phyloP scores from a whole-genome alignment of 2,113 vertebrate species.

The Megaptera novaeangliae region DNA sequence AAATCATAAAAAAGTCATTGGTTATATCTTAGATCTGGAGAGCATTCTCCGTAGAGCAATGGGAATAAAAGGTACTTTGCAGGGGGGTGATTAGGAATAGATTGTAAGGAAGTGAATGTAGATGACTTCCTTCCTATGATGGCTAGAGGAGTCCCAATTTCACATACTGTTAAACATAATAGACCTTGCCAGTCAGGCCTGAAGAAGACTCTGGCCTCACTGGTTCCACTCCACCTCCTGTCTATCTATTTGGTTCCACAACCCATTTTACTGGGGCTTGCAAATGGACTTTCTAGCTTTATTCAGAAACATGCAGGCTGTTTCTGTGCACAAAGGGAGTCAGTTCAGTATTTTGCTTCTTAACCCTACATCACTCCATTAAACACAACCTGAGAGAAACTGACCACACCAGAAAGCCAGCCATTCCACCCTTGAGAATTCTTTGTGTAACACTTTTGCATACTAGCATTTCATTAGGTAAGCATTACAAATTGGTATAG shows the following conservation, averaged over 20 bases:
- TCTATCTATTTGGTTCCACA: not conserved
- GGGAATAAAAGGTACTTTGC: not conserved
- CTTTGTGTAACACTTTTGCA: not conserved
- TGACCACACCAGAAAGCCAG: not conserved
- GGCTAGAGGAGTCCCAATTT: constrained; percentile 31
- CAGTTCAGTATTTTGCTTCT: not conserved
- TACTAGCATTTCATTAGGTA: not conserved
- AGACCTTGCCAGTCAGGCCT: not conserved
- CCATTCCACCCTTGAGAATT: not conserved
- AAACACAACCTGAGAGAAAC: constrained; percentile 24
- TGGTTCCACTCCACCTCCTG: not conserved
- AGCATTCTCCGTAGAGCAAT: not conserved
- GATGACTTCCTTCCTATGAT: not conserved
- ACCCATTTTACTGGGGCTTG: not conserved
- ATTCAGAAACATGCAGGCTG: not conserved
- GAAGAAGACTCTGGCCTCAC: not conserved
- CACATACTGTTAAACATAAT: not conserved
- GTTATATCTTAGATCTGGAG: not conserved
- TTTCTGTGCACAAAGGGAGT: not conserved
- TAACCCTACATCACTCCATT: not conserved
- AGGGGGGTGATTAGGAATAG: not conserved
- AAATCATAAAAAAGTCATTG: not conserved
- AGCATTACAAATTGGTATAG: not conserved
- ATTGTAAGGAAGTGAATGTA: not conserved
- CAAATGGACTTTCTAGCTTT: not conserved